phyloP scores from a whole-genome alignment of 2,888 invertebrate genomes.

The Metacarcinus magister region DNA sequence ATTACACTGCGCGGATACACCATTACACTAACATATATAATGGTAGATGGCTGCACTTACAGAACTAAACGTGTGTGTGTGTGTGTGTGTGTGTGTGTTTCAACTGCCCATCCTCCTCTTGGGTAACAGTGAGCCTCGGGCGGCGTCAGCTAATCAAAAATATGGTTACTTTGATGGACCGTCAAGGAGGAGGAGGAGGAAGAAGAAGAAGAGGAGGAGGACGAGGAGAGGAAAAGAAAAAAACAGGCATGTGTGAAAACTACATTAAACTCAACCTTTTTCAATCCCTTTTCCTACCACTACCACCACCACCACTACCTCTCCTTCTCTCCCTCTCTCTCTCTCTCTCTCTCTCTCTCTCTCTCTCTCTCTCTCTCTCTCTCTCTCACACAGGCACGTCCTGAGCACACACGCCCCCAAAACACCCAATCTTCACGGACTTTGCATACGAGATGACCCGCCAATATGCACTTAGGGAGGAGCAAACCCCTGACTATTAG shows the following conservation, averaged over 20 bases:
- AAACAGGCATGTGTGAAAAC: background rate
- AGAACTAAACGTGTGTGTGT: background rate
- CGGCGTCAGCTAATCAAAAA: slow-evolving; percentile 27
- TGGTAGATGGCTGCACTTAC: slow-evolving; percentile 62
- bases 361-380: background rate
- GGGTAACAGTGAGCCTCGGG: background rate
- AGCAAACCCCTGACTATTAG: background rate
- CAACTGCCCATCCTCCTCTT: slow-evolving; percentile 11
- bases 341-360: slow-evolving; percentile 48
- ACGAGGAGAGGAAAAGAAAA: background rate
- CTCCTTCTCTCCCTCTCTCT: slow-evolving; percentile 36
- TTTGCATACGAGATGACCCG: background rate
- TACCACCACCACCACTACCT: background rate
- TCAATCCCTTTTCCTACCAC: background rate
- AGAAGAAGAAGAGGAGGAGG: background rate
- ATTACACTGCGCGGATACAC: slow-evolving; percentile 50
- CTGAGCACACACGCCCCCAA: background rate
- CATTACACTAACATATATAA: slow-evolving; percentile 73
- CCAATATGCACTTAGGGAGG: background rate
- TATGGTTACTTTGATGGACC: slow-evolving; percentile 45
- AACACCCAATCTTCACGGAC: background rate
- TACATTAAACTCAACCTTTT: background rate
- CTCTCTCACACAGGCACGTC: background rate
- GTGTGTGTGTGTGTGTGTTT: slow-evolving; percentile 37
- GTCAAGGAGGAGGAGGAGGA: background rate